Percentiles rank a stretch among this genome's conserved stretches.
These are phyloP conservation scores for Bombus soroeensis DNA, from an alignment of 1,140 invertebrate genomes.

Conservation along the genomic window DNA sequence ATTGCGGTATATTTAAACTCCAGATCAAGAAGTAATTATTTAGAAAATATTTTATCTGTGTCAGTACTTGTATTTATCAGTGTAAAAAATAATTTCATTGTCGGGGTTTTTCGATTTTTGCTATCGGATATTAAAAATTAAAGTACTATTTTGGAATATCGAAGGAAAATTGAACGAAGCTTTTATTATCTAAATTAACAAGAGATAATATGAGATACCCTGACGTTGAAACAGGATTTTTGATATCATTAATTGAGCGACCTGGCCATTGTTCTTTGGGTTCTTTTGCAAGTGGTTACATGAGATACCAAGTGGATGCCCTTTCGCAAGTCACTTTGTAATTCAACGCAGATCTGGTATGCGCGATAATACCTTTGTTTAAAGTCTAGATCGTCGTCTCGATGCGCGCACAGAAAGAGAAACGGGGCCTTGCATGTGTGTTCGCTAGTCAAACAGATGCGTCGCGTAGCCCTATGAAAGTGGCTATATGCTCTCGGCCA, in stretches of 20 bases:
- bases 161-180: too few relatives aligned
- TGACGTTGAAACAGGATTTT: constrained; percentile 27
- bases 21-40: too few relatives aligned
- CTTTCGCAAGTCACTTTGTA: constrained; percentile 53
- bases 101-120: too few relatives aligned
- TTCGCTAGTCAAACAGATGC: constrained; percentile 23
- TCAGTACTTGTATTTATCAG: too few relatives aligned
- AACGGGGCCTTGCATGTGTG: constrained; percentile 13
- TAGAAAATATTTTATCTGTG: too few relatives aligned
- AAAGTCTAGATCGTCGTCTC: constrained; percentile 31
- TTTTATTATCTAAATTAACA: neutral
- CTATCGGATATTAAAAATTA: too few relatives aligned
- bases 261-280: constrained; percentile 32
- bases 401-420: constrained; percentile 38
- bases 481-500: constrained; percentile 35
- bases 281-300: constrained; percentile 40
- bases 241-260: constrained; percentile 36
- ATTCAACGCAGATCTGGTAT: constrained; percentile 52
- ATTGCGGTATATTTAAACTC: too few relatives aligned
- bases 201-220: neutral
- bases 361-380: constrained; percentile 52
- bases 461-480: constrained; percentile 39
- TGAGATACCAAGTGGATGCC: constrained; percentile 23
- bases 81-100: too few relatives aligned
- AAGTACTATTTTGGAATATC: too few relatives aligned